Percentiles rank a stretch among this genome's conserved stretches.
phyloP scores from a whole-genome alignment of 1,140 invertebrate genomes.

The Halictus rubicundus region DNA sequence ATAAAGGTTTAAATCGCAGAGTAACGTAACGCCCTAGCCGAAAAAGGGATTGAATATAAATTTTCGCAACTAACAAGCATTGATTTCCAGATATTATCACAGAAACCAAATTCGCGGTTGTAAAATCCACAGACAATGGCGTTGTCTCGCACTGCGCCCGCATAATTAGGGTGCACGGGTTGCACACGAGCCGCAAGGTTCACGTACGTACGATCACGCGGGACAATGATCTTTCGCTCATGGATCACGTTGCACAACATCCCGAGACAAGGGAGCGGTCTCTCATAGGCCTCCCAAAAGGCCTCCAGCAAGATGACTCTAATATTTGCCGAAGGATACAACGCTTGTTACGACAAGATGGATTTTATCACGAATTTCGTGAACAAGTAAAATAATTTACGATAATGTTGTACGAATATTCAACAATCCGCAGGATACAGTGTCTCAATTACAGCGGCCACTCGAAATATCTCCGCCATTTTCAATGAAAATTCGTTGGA shows the following conservation, averaged over 20 bases:
- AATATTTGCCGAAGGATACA: slow-evolving; percentile 62
- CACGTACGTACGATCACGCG: slow-evolving; percentile 41
- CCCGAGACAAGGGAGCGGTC: slow-evolving; percentile 61
- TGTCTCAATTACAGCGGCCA: too few relatives aligned
- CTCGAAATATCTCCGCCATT: too few relatives aligned
- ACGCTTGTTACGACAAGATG: slow-evolving; percentile 34
- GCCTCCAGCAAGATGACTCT: slow-evolving; percentile 62
- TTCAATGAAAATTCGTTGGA: too few relatives aligned
- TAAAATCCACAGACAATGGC: slow-evolving; percentile 18
- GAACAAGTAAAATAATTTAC: neutral
- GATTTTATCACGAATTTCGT: slow-evolving; percentile 47
- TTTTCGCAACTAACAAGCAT: neutral
- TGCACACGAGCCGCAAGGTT: slow-evolving; percentile 48
- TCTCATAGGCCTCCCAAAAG: slow-evolving; percentile 43
- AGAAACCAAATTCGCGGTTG: neutral
- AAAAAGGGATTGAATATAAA: neutral
- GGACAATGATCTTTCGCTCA: slow-evolving; percentile 68
- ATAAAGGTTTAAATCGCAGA: neutral
- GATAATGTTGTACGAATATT: neutral
- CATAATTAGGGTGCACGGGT: slow-evolving; percentile 58
- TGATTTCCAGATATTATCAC: neutral
- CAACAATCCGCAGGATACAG: too few relatives aligned
- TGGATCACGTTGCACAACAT: slow-evolving; percentile 52
- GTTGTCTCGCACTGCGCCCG: slow-evolving; percentile 31
- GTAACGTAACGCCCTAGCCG: too few relatives aligned